Base-by-base conservation (phyloP, 2,797 vertebrate species). In the Malacoctenus gilli region DNA sequence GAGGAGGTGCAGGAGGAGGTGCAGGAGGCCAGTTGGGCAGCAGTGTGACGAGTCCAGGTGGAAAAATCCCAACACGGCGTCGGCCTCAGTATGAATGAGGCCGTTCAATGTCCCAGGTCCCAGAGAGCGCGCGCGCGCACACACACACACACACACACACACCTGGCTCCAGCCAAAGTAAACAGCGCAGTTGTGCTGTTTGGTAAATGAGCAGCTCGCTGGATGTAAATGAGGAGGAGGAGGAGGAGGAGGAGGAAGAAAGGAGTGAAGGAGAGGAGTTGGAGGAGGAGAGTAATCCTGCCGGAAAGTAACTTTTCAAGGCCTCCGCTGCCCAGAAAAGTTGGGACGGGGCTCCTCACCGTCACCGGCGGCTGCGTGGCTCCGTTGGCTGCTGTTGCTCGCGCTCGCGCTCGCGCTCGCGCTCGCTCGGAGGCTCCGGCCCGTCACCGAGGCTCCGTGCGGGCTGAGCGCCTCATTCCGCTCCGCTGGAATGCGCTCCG, bases 71-170 rank as follows among this genome's bases (percentile, higher is more conserved):
- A n/a, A n/a, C n/a, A n/a, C n/a, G n/a, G n/a, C n/a, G n/a, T n/a
- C n/a, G n/a, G n/a, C n/a, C 31, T 68, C 43, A 62, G 74, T 80
- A 82, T 88, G 72, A 86, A 85, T 85, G 86, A 79, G 44, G 74
- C 56, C 40, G 39, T 75, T 79, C 55, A 78, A 49, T 76, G 60
- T 78, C 28, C 57, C 36, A n/a, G n/a, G n/a, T n/a, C n/a, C n/a
- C n/a, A n/a, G n/a, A n/a, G n/a, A n/a, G n/a, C n/a, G n/a, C n/a
- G n/a, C n/a, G n/a, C 25, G 9, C 25, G 9, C 55, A 14, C 59
- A 37, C 16, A 32, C 53, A 46, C 35, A 39, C 37, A 34, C 53
- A 16, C 41, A 32, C 59, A 59, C 60, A 69, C 57, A 54, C 22
- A 4, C 58, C 46, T 57, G 47, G 35, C 61, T 68, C 50, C 53